A percentile compares a stretch with the other conserved stretches of the same genome.
phyloP scores from a whole-genome alignment of 1,140 invertebrate genomes.

The Brachionus plicatilis region DNA sequence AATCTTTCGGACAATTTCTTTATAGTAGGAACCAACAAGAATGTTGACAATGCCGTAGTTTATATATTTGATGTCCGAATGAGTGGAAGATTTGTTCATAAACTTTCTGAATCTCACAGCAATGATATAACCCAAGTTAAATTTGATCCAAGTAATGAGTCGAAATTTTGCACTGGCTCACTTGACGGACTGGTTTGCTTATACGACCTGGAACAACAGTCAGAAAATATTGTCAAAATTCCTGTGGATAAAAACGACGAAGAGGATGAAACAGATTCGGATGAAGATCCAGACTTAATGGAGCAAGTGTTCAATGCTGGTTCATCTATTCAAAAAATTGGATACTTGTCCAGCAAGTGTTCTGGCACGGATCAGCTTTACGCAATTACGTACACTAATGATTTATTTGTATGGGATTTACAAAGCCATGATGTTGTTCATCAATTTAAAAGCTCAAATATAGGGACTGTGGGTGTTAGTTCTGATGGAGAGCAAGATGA shows the following conservation, averaged over 20 bases:
- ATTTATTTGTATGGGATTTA: slow-evolving; percentile 39
- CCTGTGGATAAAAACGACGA: background rate
- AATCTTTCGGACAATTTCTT: background rate
- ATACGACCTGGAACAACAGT: background rate
- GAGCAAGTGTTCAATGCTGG: slow-evolving; percentile 14
- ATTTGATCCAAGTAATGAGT: background rate
- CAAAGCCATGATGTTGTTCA: slow-evolving; percentile 1
- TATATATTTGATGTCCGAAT: slow-evolving; percentile 24
- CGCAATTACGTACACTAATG: slow-evolving; percentile 24
- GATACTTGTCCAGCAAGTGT: background rate
- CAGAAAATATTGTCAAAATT: background rate
- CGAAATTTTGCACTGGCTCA: background rate
- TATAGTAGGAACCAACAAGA: slow-evolving; percentile 12
- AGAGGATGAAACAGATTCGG: background rate
- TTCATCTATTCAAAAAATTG: slow-evolving; percentile 14
- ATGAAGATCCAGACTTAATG: slow-evolving; percentile 30
- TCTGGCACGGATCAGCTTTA: background rate
- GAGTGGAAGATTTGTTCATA: slow-evolving; percentile 8
- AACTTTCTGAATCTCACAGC: slow-evolving; percentile 29
- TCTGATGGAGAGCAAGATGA: background rate
- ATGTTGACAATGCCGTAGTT: slow-evolving; percentile 21
- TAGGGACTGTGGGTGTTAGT: background rate
- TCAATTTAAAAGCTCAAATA: background rate
- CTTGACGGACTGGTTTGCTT: slow-evolving; percentile 37
- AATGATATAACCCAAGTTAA: slow-evolving; percentile 29